phyloP scores from a whole-genome alignment of 2,797 vertebrate genomes.

The Tympanoctomys barrerae region DNA sequence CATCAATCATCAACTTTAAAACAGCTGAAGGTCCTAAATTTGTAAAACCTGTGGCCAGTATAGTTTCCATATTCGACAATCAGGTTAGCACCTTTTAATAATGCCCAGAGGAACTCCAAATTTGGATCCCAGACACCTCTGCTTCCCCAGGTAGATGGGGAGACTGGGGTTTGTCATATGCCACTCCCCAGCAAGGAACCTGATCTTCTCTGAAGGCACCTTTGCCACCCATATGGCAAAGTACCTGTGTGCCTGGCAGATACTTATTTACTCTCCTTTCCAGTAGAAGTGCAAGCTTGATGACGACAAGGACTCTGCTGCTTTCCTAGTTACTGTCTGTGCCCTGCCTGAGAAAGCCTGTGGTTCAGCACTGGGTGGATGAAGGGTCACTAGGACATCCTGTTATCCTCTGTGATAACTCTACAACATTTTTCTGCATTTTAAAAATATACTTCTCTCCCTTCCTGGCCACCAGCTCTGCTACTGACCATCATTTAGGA shows the following conservation, averaged over 20 bases:
- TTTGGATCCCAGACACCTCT: not conserved
- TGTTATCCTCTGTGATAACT: not conserved
- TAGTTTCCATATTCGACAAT: not conserved
- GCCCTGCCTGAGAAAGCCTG: not conserved
- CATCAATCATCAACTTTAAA: not conserved
- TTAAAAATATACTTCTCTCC: not conserved
- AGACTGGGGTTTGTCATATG: not conserved
- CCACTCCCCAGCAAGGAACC: no score
- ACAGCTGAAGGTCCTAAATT: not conserved
- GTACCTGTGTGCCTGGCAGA: not conserved
- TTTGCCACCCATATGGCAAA: no score
- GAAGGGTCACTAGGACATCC: not conserved
- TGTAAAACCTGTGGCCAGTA: not conserved
- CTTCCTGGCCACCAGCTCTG: not conserved
- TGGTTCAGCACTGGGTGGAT: not conserved
- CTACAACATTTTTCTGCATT: not conserved
- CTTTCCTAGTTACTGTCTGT: not conserved
- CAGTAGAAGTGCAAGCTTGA: not conserved
- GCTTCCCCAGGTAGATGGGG: not conserved
- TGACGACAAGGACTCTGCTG: not conserved
- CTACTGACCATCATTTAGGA: not conserved
- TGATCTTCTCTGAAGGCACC: not conserved
- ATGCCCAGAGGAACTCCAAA: not conserved
- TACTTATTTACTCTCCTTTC: not conserved
- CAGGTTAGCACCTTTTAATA: not conserved